These are phyloP conservation scores for Paratilapia polleni DNA, from an alignment of 2,113 vertebrate genomes.

Conservation along the genomic window DNA sequence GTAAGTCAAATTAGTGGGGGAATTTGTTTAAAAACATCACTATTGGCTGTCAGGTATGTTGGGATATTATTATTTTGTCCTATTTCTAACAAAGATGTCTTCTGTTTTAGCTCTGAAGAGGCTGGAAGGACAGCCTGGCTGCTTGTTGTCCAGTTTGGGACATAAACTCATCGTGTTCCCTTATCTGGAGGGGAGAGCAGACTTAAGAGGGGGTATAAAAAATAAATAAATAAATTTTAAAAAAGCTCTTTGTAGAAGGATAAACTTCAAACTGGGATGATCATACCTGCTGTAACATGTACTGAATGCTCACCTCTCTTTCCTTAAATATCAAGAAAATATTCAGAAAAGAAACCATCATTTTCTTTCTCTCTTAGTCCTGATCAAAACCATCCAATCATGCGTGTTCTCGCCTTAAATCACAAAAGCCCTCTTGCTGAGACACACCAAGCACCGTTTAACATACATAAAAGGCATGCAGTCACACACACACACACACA, in stretches of 20 bases:
- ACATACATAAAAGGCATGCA: slow-evolving; percentile 52
- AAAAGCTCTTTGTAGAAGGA: neutral
- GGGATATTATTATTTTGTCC: neutral
- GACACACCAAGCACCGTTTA: slow-evolving; percentile 55
- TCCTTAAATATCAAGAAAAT: neutral
- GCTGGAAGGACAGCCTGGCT: neutral
- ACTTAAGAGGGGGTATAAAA: fast-evolving
- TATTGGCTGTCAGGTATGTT: neutral
- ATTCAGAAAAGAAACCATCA: neutral
- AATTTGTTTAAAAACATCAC: neutral
- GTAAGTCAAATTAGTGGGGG: neutral
- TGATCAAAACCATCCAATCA: slow-evolving; percentile 19
- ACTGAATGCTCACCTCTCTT: neutral
- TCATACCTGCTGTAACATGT: neutral
- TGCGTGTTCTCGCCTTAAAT: slow-evolving; percentile 27
- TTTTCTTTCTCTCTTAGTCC: neutral
- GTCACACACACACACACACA: neutral
- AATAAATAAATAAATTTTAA: too few species aligned
- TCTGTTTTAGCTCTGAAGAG: too few species aligned
- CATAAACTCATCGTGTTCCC: neutral
- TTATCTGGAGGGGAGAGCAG: neutral
- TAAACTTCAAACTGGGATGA: neutral
- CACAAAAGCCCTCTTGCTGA: slow-evolving; percentile 35
- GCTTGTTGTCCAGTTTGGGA: fast-evolving
- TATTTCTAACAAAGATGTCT: neutral